Percentiles rank a stretch among this genome's conserved stretches.
phyloP scores from a whole-genome alignment of 2,888 invertebrate genomes.

The Eudemis profundana region DNA sequence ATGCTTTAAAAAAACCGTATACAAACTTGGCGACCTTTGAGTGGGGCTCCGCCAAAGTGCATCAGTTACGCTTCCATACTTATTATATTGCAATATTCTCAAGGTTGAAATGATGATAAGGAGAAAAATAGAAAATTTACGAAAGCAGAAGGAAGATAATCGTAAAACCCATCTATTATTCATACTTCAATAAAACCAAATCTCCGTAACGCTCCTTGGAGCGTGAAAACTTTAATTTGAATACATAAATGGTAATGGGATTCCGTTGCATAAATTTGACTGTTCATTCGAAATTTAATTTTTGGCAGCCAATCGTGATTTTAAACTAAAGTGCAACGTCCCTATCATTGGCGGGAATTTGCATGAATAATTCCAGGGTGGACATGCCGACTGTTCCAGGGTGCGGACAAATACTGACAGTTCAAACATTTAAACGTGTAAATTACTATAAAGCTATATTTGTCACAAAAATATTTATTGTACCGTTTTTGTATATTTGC shows the following conservation, averaged over 20 bases:
- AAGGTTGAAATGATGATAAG: neutral
- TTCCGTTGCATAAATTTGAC: conserved; percentile 41
- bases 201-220: conserved; percentile 19
- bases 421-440: too few species aligned
- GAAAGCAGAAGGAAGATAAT: neutral
- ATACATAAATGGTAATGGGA: conserved; percentile 41
- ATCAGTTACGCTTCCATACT: too few species aligned
- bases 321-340: conserved; percentile 44
- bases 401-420: conserved; percentile 8
- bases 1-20: too few species aligned
- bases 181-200: conserved; percentile 12
- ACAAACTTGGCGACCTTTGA: too few species aligned
- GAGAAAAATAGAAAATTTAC: neutral
- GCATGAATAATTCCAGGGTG: conserved; percentile 42
- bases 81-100: too few species aligned
- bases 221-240: conserved; percentile 37
- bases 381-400: conserved; percentile 34
- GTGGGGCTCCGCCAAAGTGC: too few species aligned
- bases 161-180: neutral
- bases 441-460: too few species aligned
- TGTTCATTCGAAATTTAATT: conserved; percentile 41
- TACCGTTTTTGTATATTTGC: too few species aligned
- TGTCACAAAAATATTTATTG: too few species aligned
- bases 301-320: conserved; percentile 42
- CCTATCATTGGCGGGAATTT: conserved; percentile 42